phyloP scores from a whole-genome alignment of 2,888 invertebrate species.

The Ectemnius cavifrons region DNA sequence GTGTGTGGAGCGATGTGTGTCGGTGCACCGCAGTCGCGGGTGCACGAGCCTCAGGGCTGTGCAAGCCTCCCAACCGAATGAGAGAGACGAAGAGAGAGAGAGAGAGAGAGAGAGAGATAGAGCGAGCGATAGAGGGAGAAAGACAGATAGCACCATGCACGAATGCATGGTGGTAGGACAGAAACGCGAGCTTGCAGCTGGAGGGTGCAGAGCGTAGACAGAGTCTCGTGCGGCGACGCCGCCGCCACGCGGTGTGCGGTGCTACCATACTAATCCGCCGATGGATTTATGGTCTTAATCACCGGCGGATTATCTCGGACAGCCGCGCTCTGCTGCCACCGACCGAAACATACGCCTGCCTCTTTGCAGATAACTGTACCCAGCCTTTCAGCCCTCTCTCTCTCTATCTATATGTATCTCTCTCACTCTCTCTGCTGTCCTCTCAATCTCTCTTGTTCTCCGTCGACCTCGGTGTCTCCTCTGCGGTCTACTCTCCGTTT shows the following conservation, averaged over 20 bases:
- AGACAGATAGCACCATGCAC: slow-evolving; percentile 13
- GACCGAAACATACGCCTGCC: slow-evolving; percentile 76
- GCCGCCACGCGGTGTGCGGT: slow-evolving; percentile 65
- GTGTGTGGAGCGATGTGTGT: slow-evolving; percentile 46
- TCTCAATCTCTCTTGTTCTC: slow-evolving; percentile 1
- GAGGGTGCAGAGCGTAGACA: slow-evolving; percentile 52
- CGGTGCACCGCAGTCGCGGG: slow-evolving; percentile 32
- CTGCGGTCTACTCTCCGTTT: too few relatives aligned
- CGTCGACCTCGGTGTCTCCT: neutral
- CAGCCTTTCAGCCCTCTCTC: slow-evolving; percentile 40
- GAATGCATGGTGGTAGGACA: slow-evolving; percentile 1
- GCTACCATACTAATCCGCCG: slow-evolving; percentile 78
- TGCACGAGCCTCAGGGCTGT: neutral
- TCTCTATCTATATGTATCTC: slow-evolving; percentile 14
- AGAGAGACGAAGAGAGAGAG: slow-evolving; percentile 28
- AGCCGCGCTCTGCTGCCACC: slow-evolving; percentile 74
- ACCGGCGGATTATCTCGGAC: slow-evolving; percentile 81
- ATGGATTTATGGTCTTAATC: slow-evolving; percentile 84
- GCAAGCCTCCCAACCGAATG: slow-evolving; percentile 25
- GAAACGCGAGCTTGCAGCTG: slow-evolving; percentile 25
- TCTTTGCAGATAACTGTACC: slow-evolving; percentile 76
- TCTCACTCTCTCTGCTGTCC: slow-evolving; percentile 6
- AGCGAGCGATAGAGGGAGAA: slow-evolving; percentile 31
- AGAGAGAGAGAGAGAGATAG: slow-evolving; percentile 30
- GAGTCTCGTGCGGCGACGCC: slow-evolving; percentile 46